Base-by-base conservation (phyloP, 1,140 invertebrate species). In the Trichogramma pretiosum region DNA sequence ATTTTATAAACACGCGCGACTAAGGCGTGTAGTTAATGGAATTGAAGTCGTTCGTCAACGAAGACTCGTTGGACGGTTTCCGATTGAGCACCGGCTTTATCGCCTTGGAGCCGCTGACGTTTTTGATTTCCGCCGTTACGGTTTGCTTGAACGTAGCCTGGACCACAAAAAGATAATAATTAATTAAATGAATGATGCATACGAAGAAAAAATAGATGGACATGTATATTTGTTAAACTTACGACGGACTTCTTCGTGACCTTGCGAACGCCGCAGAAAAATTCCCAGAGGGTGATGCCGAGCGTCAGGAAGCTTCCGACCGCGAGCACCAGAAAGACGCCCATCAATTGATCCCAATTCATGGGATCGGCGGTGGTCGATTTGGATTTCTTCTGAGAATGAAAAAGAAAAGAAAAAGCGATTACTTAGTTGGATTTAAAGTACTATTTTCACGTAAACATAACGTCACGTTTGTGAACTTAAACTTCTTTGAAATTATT, bases 11-110 rank as follows among this genome's bases (percentile, higher is more conserved):
- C n/a, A n/a, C n/a, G n/a, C n/a, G n/a, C n/a, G n/a, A n/a, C n/a
- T n/a, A n/a, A n/a, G n/a, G n/a, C n/a, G n/a, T n/a, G n/a, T n/a
- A n/a, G n/a, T n/a, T n/a, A n/a, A n/a, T n/a, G n/a, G n/a, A n/a
- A n/a, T n/a, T n/a, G n/a, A n/a, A n/a, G n/a, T n/a, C n/a, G n/a
- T n/a, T n/a, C n/a, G n/a, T n/a, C n/a, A n/a, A n/a, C n/a, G n/a
- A n/a, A 11, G 28, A 50, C 1, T 45, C 37, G 0, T 17, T 26
- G 7, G 49, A 51, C 19, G 28, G 45, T 5, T 32, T 32, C 16
- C 24, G 33, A n/a, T 26, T 51, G 5, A 51, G 16, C 13, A 46
- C 49, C 16, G 49, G 49, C 17, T 51, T 51, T 3, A 46, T 13
- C 7, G 37, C 21, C 18, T 51, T 46, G 0, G 18, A 13, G 10